Conservation (phyloP, 1,140 invertebrate genomes). For the Mercenaria mercenaria region DNA sequence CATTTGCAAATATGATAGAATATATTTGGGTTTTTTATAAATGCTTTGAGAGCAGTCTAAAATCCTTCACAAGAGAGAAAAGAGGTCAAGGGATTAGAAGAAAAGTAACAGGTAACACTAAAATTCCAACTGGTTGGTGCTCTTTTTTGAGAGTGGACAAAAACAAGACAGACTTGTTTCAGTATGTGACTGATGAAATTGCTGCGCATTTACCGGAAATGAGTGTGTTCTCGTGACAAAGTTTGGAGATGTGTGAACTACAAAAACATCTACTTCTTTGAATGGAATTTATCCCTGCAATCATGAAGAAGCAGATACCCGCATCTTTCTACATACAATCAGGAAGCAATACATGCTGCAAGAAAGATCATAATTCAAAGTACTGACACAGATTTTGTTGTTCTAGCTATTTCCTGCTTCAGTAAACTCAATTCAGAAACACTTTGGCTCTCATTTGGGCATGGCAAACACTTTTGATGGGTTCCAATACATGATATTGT, state of each 20-base stretch:
- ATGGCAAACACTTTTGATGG: slow-evolving; percentile 15
- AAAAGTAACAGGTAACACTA: neutral
- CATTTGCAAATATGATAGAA: slow-evolving; percentile 81
- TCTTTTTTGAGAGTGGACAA: neutral
- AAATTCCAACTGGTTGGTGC: neutral
- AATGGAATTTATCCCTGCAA: slow-evolving; percentile 61
- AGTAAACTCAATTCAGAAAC: slow-evolving; percentile 24
- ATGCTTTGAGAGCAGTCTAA: slow-evolving; percentile 61
- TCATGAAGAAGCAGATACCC: slow-evolving; percentile 78
- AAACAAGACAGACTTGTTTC: slow-evolving; percentile 23
- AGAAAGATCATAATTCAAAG: slow-evolving; percentile 64
- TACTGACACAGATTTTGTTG: slow-evolving; percentile 77
- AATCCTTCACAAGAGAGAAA: slow-evolving; percentile 45
- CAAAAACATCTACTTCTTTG: neutral
- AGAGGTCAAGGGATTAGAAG: slow-evolving; percentile 61
- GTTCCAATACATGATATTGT: slow-evolving; percentile 21
- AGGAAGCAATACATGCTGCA: slow-evolving; percentile 63
- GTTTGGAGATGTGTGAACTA: slow-evolving; percentile 12
- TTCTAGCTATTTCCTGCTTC: slow-evolving; percentile 64
- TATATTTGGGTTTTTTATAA: slow-evolving; percentile 65
- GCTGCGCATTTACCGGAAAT: neutral
- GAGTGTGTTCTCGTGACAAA: neutral
- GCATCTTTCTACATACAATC: slow-evolving; percentile 70
- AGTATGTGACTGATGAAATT: neutral
- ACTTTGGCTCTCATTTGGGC: slow-evolving; percentile 68